These are phyloP conservation scores for Prosopocoilus inquinatus DNA, from an alignment of 2,888 invertebrate genomes.

Conservation along the genomic window DNA sequence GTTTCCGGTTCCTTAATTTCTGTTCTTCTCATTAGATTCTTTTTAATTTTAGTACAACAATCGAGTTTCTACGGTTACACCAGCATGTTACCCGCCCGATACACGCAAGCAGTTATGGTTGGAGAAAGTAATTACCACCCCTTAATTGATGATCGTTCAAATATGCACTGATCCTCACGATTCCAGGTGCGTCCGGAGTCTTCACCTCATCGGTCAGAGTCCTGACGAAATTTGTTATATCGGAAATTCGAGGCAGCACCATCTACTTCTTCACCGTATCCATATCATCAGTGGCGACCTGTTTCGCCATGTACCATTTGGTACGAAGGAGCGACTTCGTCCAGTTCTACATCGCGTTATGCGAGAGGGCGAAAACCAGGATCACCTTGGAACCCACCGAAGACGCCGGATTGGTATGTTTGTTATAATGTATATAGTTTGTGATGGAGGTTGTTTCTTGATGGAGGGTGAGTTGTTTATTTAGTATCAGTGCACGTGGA, in stretches of 20 bases:
- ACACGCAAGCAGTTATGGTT: slow-evolving; percentile 93
- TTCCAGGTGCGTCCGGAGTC: slow-evolving; percentile 79
- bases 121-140: slow-evolving; percentile 75
- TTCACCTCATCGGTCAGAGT: slow-evolving; percentile 84
- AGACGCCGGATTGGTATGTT: slow-evolving; percentile 72
- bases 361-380: slow-evolving; percentile 70
- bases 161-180: not conserved
- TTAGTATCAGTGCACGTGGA: no score
- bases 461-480: not conserved
- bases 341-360: slow-evolving; percentile 74
- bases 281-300: slow-evolving; percentile 70
- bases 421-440: not conserved
- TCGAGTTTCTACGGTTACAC: slow-evolving; percentile 94
- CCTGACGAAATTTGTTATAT: slow-evolving; percentile 74
- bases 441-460: not conserved
- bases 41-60: slow-evolving; percentile 68
- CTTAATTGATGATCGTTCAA: not conserved
- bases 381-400: slow-evolving; percentile 84
- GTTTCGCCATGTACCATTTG: slow-evolving; percentile 75
- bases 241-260: slow-evolving; percentile 77
- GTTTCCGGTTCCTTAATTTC: no score
- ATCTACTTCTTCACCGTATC: slow-evolving; percentile 84
- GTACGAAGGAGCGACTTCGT: slow-evolving; percentile 80
- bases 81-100: slow-evolving; percentile 84
- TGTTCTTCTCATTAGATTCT: no score